These are phyloP conservation scores for Aegithalos caudatus DNA, from an alignment of 2,113 vertebrate species.

Conservation along the genomic window DNA sequence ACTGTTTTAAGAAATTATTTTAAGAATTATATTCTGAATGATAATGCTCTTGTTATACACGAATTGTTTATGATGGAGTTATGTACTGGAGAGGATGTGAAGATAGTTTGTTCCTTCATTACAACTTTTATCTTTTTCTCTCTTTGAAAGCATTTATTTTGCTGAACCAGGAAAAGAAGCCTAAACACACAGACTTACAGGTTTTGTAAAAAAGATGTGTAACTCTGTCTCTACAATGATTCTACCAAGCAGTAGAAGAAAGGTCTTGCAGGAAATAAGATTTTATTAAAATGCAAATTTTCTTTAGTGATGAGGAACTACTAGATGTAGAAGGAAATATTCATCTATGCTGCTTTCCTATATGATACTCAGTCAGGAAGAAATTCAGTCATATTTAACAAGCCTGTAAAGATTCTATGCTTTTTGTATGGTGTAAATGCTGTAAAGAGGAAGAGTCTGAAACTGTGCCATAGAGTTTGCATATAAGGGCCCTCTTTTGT, in stretches of 20 bases:
- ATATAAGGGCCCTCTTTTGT: background rate
- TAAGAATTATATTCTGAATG: background rate
- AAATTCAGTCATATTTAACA: background rate
- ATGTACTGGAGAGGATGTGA: background rate
- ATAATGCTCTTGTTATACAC: accelerated
- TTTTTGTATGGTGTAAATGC: background rate
- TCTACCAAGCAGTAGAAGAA: background rate
- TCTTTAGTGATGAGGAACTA: background rate
- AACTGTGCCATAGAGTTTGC: background rate
- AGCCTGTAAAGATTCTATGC: accelerated
- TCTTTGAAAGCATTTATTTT: background rate
- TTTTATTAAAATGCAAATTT: background rate
- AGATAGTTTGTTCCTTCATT: background rate
- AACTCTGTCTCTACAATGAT: background rate
- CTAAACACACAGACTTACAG: accelerated
- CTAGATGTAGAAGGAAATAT: background rate
- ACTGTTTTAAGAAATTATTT: background rate
- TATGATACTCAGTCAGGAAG: background rate
- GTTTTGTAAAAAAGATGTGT: background rate
- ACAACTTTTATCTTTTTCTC: background rate
- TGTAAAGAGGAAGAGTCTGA: background rate
- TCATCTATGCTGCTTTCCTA: background rate
- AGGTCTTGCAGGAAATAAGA: background rate
- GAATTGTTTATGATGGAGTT: background rate
- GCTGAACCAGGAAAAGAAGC: background rate